Base-by-base conservation (phyloP, 2,797 vertebrate species). In the Oreochromis mossambicus region DNA sequence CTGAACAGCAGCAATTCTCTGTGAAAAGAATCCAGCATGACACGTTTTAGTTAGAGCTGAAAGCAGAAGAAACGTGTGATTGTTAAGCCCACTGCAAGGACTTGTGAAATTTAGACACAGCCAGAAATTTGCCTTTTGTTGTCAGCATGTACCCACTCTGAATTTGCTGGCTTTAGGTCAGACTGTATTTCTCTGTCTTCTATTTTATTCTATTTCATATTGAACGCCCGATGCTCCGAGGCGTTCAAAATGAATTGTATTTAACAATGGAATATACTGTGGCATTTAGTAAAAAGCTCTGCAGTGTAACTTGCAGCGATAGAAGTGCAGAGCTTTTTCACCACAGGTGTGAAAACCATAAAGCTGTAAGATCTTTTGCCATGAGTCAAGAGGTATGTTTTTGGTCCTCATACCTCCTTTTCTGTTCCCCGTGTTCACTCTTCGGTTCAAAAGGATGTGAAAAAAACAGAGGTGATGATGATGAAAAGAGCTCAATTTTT, bases 1-100 rank as follows among this genome's bases (percentile, higher is more conserved):
- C 61, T 80, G 81, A 91, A 79, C 77, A 26, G 78, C 81, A 48
- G 80, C 41, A 51, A 46, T 82, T 81, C 84, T 78, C 83, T 54
- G 66, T 63, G 80, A 92, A 83, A 41, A 76, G 36, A 91, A 91
- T 66, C 89, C 85, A 58, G 66, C 54, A 2, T 81, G 82, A 90
- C 85, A 54, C 82, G 83, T 88, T 82, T 75, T 55, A 52, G 34
- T 36, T 83, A 7, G 48, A 63, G 84, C 83, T 6, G 26, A 77
- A 84, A 83, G 17, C 48, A 73, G 70, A 86, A 77, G 38, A 83
- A 86, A 83, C 75, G 61, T 82, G 80, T 46, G 55, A 88, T 86
- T 83, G 81, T 84, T 66, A 66, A 87, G 82, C 83, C 66, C 51
- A 8, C 61, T 56, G 68, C 50, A 19, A 78, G 52, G 46, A 78